Conservation (phyloP, 2,113 vertebrate species). For the Phrynosoma blainvillii region DNA sequence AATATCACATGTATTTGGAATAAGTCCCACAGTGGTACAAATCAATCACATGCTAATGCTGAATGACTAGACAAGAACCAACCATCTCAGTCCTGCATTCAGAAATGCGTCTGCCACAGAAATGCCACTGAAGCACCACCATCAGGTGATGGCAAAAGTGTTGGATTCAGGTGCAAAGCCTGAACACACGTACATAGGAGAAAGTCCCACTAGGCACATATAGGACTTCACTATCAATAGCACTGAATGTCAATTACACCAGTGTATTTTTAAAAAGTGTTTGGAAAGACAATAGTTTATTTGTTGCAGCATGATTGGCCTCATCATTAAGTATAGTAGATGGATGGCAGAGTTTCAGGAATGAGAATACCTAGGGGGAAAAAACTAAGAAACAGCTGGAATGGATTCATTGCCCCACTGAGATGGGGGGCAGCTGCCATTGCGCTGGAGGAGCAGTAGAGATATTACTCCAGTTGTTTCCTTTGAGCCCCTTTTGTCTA, state of each 20-base stretch:
- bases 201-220: background rate
- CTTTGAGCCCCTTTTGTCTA: background rate
- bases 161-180: background rate
- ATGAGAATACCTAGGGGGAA: too few species aligned
- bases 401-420: too few species aligned
- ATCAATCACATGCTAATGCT: slow-evolving; percentile 85
- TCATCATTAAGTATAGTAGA: background rate
- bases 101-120: slow-evolving; percentile 58
- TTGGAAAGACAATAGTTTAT: background rate
- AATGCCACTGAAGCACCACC: slow-evolving; percentile 45
- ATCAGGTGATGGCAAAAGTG: background rate
- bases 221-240: background rate
- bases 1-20: slow-evolving; percentile 82
- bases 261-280: background rate
- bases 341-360: background rate
- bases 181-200: background rate
- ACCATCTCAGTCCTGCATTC: slow-evolving; percentile 66
- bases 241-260: slow-evolving; percentile 23
- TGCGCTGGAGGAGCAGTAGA: background rate
- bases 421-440: too few species aligned
- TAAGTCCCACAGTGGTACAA: slow-evolving; percentile 70
- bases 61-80: slow-evolving; percentile 78
- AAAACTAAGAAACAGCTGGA: too few species aligned
- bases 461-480: background rate
- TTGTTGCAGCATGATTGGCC: background rate